A percentile compares a stretch with the other conserved stretches of the same genome.
phyloP scores from a whole-genome alignment of 2,888 invertebrate genomes.

The Latrodectus hesperus region DNA sequence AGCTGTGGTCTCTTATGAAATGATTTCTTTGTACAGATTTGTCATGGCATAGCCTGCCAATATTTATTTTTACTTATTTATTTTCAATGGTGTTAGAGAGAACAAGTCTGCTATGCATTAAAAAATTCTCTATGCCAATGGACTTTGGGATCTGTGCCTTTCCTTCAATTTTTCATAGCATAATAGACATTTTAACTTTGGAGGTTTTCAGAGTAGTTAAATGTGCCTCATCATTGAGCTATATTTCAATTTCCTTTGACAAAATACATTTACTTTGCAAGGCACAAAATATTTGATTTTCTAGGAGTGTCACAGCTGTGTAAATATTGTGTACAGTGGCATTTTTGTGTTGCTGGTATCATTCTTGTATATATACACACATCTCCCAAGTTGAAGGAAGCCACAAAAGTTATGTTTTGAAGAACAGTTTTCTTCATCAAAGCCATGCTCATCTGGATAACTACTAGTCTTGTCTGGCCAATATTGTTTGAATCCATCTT shows the following conservation, averaged over 20 bases:
- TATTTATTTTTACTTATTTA: conserved; percentile 69
- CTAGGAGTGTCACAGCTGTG: conserved; percentile 63
- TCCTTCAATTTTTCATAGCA: conserved; percentile 1
- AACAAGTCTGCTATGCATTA: too few relatives aligned
- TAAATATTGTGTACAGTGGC: conserved; percentile 63
- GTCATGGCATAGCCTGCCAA: conserved; percentile 58
- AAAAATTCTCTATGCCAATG: too few relatives aligned
- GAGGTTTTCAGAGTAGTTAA: neutral
- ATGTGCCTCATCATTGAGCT: neutral
- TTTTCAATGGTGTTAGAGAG: conserved; percentile 15
- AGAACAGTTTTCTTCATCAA: conserved; percentile 66
- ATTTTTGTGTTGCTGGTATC: conserved; percentile 63
- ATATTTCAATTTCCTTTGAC: too few relatives aligned
- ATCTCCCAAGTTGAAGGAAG: conserved; percentile 42
- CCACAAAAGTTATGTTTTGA: conserved; percentile 59
- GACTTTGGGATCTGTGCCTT: neutral
- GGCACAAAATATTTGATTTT: conserved; percentile 14
- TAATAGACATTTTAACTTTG: neutral
- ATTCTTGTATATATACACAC: conserved; percentile 67
- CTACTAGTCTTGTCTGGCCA: conserved; percentile 50
- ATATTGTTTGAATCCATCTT: too few relatives aligned
- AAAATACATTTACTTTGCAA: neutral
- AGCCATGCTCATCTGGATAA: conserved; percentile 55
- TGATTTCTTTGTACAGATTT: conserved; percentile 34
- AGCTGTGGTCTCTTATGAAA: conserved; percentile 63